Conservation (phyloP, 2,113 vertebrate species). For the Hystrix cristata region DNA sequence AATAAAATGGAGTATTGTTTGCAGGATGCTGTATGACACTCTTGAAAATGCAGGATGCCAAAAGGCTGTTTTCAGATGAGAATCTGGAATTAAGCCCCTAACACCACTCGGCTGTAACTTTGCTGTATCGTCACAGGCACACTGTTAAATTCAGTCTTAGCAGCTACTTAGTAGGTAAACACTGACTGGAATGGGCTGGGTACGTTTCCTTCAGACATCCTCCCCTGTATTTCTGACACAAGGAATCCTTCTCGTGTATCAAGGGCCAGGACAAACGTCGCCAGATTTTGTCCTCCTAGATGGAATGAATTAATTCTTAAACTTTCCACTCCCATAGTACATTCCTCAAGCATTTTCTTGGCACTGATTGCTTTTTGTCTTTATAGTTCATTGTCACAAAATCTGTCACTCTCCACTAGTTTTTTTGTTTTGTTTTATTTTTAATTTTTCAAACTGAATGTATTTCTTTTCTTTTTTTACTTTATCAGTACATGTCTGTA, state of each 20-base stretch:
- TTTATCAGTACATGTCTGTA: background rate
- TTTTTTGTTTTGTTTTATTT: background rate
- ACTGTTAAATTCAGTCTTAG: constrained; percentile 34
- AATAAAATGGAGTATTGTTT: background rate
- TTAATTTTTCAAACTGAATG: background rate
- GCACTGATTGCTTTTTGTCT: background rate
- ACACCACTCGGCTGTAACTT: background rate
- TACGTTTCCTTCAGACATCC: background rate
- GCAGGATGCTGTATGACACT: background rate
- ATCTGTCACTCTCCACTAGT: background rate
- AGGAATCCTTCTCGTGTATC: background rate
- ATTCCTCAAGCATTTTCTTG: constrained; percentile 18
- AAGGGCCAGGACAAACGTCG: background rate
- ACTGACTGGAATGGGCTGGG: background rate
- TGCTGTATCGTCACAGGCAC: background rate
- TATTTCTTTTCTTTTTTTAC: background rate
- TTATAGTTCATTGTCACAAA: background rate
- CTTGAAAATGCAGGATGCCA: background rate
- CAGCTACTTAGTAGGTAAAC: background rate
- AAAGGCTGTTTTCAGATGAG: background rate
- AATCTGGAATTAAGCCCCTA: background rate
- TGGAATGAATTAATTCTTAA: background rate
- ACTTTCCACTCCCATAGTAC: background rate
- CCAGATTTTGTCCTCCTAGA: background rate
- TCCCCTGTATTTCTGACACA: background rate